Base-by-base conservation (phyloP, 2,888 invertebrate species). In the Gymnosoma rotundatum region DNA sequence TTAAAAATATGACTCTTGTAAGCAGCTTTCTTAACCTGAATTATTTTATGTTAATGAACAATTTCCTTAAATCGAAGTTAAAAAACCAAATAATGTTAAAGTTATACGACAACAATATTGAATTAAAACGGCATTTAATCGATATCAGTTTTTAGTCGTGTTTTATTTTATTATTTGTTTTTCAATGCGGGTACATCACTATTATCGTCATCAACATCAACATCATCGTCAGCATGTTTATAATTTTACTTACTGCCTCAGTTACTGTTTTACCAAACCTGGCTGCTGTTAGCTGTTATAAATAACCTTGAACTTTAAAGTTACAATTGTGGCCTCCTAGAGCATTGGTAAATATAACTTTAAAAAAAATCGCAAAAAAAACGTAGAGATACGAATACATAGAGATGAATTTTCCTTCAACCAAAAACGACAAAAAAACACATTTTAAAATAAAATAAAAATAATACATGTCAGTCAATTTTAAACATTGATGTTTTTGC, bases 241-340 rank as follows among this genome's bases (percentile, higher is more conserved):
- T 81, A 84, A 81, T 84, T 84, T 74, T 60, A 74, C 58, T 74
- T 74, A 64, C 64, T 84, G 86, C 83, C 83, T 67, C 58, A 76
- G 85, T 87, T 86, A 88, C 86, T 86, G 87, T 89, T 88, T 69
- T 88, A n/a, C 61, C 66, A 88, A 88, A 88, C 89, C 88, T 87
- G 87, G 87, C 85, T 54, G 88, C 86, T 86, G 88, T 63, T 73
- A 88, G 88, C 88, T 88, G 89, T 88, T 88, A 87, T 87, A 87
- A 88, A 87, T 88, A 89, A 89, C 89, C 89, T 89, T 89, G 89
- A 89, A 89, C 89, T 89, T 87, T 86, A 78, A 73, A 74, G 78
- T 70, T 84, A 66, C 73, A 78, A 56, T 56, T 74, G 67, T 60
- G 66, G 79, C 67, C 76, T 66, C 42, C 78, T 78, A 45, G n/a